These are phyloP conservation scores for Ameiurus melas DNA, from an alignment of 2,113 vertebrate genomes.

Conservation along the genomic window DNA sequence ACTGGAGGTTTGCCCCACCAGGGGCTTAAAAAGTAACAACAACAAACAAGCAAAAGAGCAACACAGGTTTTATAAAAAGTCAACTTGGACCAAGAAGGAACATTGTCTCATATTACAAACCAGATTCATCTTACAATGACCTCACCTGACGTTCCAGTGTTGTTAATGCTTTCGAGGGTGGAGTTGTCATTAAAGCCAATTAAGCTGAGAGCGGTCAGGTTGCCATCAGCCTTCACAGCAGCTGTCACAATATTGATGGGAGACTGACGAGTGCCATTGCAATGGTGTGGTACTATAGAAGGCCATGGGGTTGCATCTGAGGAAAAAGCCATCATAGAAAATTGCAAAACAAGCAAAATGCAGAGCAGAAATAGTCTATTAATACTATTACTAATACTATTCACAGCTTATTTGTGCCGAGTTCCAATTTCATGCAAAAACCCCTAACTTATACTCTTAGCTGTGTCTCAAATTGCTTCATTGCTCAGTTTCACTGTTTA, in stretches of 20 bases:
- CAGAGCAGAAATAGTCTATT: background rate
- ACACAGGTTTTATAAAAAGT: background rate
- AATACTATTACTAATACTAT: no score
- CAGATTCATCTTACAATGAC: background rate
- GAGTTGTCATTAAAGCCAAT: conserved; percentile 38
- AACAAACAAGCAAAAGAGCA: background rate
- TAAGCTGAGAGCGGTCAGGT: conserved; percentile 60
- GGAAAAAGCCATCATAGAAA: background rate
- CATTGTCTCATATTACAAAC: background rate
- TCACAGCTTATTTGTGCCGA: background rate
- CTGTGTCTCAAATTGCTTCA: background rate
- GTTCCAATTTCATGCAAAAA: background rate
- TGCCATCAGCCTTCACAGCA: accelerated
- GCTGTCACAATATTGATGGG: conserved; percentile 68
- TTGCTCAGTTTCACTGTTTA: background rate
- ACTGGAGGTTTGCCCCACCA: background rate
- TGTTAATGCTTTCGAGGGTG: accelerated
- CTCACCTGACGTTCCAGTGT: conserved; percentile 37
- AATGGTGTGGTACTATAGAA: background rate
- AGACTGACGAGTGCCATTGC: conserved; percentile 68
- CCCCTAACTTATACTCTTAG: background rate
- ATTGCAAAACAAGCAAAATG: background rate
- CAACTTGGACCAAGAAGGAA: background rate
- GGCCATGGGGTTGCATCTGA: conserved; percentile 53
- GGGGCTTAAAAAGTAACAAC: background rate